These are phyloP conservation scores for Lasioglossum malachurum DNA, from an alignment of 2,888 invertebrate species.

Conservation along the genomic window DNA sequence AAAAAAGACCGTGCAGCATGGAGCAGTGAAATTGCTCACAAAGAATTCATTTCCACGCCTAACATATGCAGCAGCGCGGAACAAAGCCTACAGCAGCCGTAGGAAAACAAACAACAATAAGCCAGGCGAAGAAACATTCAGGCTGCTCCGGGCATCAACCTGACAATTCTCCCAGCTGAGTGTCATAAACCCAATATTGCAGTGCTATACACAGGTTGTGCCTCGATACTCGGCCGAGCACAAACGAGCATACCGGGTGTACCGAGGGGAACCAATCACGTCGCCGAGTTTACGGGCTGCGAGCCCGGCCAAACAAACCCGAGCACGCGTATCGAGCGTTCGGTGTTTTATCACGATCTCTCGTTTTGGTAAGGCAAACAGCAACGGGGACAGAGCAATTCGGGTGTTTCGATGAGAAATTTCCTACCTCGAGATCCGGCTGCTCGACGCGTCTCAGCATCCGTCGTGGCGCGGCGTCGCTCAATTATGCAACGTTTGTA, in stretches of 20 bases:
- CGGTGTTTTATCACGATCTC: neutral
- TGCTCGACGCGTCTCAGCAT: conserved; percentile 10
- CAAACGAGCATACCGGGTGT: conserved; percentile 5
- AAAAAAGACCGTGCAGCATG: neutral
- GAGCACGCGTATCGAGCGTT: neutral
- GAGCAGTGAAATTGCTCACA: neutral
- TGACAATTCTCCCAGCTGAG: neutral
- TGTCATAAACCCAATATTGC: neutral
- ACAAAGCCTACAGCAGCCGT: neutral
- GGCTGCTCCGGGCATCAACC: neutral
- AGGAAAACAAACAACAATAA: neutral
- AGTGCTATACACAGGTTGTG: neutral
- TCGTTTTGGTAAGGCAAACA: conserved; percentile 1
- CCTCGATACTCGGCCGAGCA: no score
- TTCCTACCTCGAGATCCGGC: conserved; percentile 35
- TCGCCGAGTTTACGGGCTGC: neutral
- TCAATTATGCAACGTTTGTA: conserved; percentile 76
- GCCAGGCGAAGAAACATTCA: neutral
- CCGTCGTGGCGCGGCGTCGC: conserved; percentile 29
- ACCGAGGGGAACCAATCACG: neutral
- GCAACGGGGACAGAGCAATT: no score
- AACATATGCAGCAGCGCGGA: neutral
- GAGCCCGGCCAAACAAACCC: neutral
- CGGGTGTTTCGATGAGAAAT: conserved; percentile 26
- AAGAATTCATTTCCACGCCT: neutral